Percentiles rank a stretch among this genome's conserved stretches.
Conservation (phyloP, 2,113 vertebrate genomes). For the Dromas ardeola region DNA sequence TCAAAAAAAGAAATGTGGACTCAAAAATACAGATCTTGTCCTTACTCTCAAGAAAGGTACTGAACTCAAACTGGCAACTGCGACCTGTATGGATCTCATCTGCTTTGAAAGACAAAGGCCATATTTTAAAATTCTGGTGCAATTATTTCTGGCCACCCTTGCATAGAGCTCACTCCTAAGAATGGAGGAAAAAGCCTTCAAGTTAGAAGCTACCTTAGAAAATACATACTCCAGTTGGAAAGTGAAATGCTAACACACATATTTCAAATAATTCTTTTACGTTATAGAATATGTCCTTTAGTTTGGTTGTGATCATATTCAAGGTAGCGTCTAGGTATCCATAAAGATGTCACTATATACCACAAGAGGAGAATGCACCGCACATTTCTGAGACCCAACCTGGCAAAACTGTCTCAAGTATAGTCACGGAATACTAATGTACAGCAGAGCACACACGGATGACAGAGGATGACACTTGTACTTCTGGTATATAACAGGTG, state of each 20-base stretch:
- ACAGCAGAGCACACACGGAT: neutral
- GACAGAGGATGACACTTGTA: neutral
- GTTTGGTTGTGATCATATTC: neutral
- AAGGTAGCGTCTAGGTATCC: neutral
- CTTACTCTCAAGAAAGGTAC: neutral
- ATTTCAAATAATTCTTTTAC: neutral
- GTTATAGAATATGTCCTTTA: neutral
- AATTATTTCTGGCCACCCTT: neutral
- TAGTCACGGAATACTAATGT: neutral
- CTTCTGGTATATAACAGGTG: neutral
- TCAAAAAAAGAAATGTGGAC: neutral
- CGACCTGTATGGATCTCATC: neutral
- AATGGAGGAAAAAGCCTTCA: neutral
- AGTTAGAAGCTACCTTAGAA: neutral
- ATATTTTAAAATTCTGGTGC: neutral
- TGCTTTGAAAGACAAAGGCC: neutral
- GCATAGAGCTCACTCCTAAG: neutral
- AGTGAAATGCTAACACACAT: neutral
- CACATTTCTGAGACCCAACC: neutral
- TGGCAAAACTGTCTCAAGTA: neutral
- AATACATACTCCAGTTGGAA: neutral
- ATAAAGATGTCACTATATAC: neutral
- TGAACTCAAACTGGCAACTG: neutral
- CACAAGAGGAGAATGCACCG: neutral
- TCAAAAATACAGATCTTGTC: neutral